Percentiles rank a stretch among this genome's conserved stretches.
Conservation (phyloP, 2,797 vertebrate species). For the Erethizon dorsatum region DNA sequence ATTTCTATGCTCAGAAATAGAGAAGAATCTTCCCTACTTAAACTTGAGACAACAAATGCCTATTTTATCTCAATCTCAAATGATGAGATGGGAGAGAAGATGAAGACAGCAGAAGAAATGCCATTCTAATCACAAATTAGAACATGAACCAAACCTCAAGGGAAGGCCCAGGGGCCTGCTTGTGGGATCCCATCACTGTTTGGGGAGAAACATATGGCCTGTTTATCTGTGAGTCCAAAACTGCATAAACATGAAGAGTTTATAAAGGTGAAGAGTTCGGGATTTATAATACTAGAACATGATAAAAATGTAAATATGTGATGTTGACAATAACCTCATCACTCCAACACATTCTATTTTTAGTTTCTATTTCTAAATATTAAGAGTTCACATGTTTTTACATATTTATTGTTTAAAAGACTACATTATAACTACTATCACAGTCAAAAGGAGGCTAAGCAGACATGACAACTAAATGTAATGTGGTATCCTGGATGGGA, state of each 20-base stretch:
- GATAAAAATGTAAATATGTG: slow-evolving; percentile 6
- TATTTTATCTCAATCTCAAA: neutral
- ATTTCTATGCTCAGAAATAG: slow-evolving; percentile 35
- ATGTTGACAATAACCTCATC: slow-evolving; percentile 23
- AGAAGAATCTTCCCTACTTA: neutral
- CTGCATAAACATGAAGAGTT: neutral
- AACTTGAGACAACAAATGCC: neutral
- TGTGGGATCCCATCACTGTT: neutral
- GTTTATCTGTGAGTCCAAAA: neutral
- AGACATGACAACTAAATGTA: neutral
- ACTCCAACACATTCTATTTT: slow-evolving; percentile 9
- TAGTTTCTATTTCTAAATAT: neutral
- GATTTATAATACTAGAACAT: neutral
- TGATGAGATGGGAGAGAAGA: neutral
- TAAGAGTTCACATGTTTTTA: neutral
- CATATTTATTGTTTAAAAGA: slow-evolving; percentile 21
- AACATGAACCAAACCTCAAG: neutral
- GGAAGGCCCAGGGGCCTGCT: neutral
- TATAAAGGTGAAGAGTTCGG: neutral
- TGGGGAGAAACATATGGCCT: neutral
- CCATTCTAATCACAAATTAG: neutral
- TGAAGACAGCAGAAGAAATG: neutral
- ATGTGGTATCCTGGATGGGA: neutral
- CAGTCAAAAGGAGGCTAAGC: neutral
- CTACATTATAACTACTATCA: neutral